Conservation (phyloP, 2,888 invertebrate species). For the Cremastobaeus sp. region DNA sequence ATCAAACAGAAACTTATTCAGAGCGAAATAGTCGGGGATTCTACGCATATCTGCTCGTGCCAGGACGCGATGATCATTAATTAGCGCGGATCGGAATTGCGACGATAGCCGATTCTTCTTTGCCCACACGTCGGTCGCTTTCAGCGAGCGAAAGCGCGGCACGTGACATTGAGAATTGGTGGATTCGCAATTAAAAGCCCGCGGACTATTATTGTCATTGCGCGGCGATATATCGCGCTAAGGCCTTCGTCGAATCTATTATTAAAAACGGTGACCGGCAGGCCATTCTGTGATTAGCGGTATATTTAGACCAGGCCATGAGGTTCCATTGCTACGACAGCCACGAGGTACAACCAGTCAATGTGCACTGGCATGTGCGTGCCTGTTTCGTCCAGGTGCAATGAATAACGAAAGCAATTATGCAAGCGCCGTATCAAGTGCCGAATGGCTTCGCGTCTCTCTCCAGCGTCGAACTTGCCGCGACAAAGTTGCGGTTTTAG, state of each 20-base stretch:
- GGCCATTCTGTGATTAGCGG: slow-evolving; percentile 64
- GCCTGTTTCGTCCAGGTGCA: slow-evolving; percentile 27
- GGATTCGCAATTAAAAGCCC: slow-evolving; percentile 54
- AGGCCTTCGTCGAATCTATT: slow-evolving; percentile 72
- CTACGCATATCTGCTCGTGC: neutral
- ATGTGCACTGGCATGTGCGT: slow-evolving; percentile 14
- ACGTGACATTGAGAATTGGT: slow-evolving; percentile 60
- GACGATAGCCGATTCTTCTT: slow-evolving; percentile 3
- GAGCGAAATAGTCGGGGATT: too few relatives aligned
- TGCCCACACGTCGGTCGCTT: slow-evolving; percentile 1
- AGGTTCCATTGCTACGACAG: slow-evolving; percentile 56
- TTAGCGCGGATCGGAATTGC: neutral
- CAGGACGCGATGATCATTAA: neutral
- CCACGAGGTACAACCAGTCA: slow-evolving; percentile 18
- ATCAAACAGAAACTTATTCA: too few relatives aligned
- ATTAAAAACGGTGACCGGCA: slow-evolving; percentile 69
- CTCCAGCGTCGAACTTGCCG: too few relatives aligned
- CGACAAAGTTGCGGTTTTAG: too few relatives aligned
- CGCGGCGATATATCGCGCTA: slow-evolving; percentile 54
- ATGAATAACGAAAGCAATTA: too few relatives aligned
- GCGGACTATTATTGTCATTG: slow-evolving; percentile 56
- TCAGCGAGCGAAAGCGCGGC: neutral
- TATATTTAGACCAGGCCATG: slow-evolving; percentile 66
- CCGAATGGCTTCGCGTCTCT: too few relatives aligned
- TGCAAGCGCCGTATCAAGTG: too few relatives aligned